Conservation (phyloP, 1,140 invertebrate genomes). For the Drosophila truncata region DNA sequence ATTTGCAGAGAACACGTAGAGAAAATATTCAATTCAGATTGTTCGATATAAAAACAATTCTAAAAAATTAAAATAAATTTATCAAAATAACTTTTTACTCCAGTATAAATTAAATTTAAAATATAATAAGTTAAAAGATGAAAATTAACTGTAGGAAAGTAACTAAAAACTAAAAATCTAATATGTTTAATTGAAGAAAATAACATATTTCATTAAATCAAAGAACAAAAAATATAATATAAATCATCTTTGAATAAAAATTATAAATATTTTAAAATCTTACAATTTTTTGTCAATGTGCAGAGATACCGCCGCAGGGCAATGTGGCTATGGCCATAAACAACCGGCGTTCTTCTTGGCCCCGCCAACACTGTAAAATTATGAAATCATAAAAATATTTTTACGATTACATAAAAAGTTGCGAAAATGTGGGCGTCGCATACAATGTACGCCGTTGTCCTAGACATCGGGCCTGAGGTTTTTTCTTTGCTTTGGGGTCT, state of each 20-base stretch:
- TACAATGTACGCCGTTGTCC: constrained; percentile 32
- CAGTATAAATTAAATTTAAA: not conserved
- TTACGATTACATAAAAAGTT: constrained; percentile 83
- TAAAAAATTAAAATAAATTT: not conserved
- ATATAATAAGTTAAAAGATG: not conserved
- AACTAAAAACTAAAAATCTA: not conserved
- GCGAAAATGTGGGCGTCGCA: constrained; percentile 70
- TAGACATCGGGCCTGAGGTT: constrained; percentile 28
- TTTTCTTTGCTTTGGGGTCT: not conserved
- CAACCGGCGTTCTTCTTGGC: constrained; percentile 45
- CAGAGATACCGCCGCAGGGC: constrained; percentile 8
- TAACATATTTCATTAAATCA: not conserved
- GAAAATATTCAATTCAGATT: not conserved
- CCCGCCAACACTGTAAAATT: constrained; percentile 77
- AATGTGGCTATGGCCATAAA: constrained; percentile 58
- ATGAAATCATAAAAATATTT: constrained; percentile 84
- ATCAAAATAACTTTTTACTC: not conserved
- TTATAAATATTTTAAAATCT: not conserved
- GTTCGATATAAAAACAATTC: not conserved
- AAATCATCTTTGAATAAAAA: not conserved
- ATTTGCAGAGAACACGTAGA: constrained; percentile 24
- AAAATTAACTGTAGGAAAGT: not conserved
- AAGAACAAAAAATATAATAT: not conserved
- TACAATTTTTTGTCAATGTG: constrained; percentile 4
- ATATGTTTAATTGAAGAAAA: not conserved